A percentile compares a stretch with the other conserved stretches of the same genome.
Conservation (phyloP, 2,797 vertebrate species). For the Channallabes apus region DNA sequence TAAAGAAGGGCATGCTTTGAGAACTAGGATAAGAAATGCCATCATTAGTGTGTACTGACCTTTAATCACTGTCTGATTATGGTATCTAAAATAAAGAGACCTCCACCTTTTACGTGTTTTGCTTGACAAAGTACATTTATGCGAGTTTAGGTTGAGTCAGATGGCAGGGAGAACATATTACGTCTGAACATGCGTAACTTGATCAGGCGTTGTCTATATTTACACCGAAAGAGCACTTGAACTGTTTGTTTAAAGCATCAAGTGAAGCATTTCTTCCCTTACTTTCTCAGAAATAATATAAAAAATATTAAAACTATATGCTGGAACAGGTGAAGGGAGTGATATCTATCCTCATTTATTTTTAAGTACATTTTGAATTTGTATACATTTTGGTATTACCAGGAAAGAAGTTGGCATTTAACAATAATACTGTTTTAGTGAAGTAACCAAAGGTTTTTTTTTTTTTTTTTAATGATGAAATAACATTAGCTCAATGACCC, state of each 20-base stretch:
- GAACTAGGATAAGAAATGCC: neutral
- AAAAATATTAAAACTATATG: neutral
- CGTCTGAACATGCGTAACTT: constrained; percentile 20
- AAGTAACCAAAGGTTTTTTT: neutral
- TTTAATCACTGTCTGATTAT: neutral
- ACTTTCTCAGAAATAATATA: neutral
- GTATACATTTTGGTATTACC: neutral
- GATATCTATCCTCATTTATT: neutral
- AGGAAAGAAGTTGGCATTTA: neutral
- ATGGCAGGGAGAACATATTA: neutral
- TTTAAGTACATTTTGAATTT: neutral
- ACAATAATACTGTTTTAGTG: neutral
- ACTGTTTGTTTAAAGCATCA: constrained; percentile 5
- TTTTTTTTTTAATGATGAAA: neutral
- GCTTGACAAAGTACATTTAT: neutral
- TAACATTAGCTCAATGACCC: neutral
- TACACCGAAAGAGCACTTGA: constrained; percentile 4
- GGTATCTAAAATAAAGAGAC: too few relatives aligned
- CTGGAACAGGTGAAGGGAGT: neutral
- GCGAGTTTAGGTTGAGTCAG: constrained; percentile 1
- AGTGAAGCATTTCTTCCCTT: neutral
- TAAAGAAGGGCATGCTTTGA: neutral
- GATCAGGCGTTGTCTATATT: constrained; percentile 30
- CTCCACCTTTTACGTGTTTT: neutral
- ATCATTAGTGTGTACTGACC: neutral